These are phyloP conservation scores for Ambastaia sidthimunki DNA, from an alignment of 2,797 vertebrate species.

Conservation along the genomic window DNA sequence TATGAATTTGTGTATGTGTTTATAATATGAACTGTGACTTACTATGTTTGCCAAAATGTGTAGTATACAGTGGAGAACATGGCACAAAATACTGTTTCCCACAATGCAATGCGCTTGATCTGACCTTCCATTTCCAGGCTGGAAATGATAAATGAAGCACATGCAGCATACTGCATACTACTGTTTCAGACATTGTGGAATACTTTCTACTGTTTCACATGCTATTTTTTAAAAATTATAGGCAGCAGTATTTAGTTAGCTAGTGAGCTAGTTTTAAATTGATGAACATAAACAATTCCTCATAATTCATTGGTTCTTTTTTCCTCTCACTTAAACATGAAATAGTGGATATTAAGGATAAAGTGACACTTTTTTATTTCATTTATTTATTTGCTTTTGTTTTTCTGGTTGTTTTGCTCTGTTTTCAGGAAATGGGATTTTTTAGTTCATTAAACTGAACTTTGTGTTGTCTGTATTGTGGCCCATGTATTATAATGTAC, in stretches of 20 bases:
- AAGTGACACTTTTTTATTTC: background rate
- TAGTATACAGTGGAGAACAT: background rate
- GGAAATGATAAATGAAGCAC: constrained; percentile 3
- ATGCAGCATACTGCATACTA: background rate
- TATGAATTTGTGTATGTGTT: background rate
- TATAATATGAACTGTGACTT: background rate
- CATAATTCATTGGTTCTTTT: background rate
- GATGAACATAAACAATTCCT: background rate
- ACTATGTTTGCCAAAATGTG: background rate
- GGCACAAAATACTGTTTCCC: constrained; percentile 1
- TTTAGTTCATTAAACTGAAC: background rate
- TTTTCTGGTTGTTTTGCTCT: background rate
- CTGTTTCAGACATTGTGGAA: background rate
- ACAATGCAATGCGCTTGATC: constrained; percentile 2
- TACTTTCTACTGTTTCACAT: background rate
- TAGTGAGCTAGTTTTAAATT: background rate
- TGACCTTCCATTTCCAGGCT: background rate
- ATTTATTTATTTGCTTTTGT: background rate
- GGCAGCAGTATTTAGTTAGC: background rate
- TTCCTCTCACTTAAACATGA: constrained; percentile 10
- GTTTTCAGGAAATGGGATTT: background rate
- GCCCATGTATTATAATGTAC: background rate
- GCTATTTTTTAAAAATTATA: background rate
- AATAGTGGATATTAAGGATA: constrained; percentile 3
- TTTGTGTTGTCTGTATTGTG: background rate